phyloP scores from a whole-genome alignment of 2,113 vertebrate genomes.

The Stercorarius parasiticus region DNA sequence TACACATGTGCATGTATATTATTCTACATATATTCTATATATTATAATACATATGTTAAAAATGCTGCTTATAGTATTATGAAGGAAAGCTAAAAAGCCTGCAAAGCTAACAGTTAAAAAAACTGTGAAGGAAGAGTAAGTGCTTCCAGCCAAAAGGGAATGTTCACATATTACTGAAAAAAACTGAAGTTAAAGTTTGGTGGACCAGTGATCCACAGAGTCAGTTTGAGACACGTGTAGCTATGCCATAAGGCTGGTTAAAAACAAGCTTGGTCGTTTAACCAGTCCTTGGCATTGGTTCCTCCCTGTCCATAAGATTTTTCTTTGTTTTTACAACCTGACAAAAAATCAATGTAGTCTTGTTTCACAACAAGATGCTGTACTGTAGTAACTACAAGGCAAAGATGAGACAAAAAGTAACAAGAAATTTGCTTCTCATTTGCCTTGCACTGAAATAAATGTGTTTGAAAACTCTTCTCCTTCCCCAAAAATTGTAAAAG shows the following conservation, averaged over 20 bases:
- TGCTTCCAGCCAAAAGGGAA: neutral
- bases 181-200: neutral
- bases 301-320: neutral
- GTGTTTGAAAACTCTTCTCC: neutral
- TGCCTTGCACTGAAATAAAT: neutral
- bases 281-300: neutral
- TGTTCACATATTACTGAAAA: neutral
- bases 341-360: neutral
- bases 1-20: neutral
- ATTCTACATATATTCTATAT: neutral
- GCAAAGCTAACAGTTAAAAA: neutral
- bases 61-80: neutral
- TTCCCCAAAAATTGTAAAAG: neutral
- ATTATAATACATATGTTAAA: no score
- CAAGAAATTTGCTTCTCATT: neutral
- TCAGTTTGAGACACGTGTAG: neutral
- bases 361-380: neutral
- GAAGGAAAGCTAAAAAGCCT: neutral
- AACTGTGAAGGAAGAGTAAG: no score
- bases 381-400: neutral
- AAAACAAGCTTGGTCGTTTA: neutral
- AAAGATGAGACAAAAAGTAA: neutral
- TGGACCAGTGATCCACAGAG: neutral
- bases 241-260: neutral
- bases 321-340: neutral